These are phyloP conservation scores for Ectemnius cavifrons DNA, from an alignment of 2,888 invertebrate species.

Conservation along the genomic window DNA sequence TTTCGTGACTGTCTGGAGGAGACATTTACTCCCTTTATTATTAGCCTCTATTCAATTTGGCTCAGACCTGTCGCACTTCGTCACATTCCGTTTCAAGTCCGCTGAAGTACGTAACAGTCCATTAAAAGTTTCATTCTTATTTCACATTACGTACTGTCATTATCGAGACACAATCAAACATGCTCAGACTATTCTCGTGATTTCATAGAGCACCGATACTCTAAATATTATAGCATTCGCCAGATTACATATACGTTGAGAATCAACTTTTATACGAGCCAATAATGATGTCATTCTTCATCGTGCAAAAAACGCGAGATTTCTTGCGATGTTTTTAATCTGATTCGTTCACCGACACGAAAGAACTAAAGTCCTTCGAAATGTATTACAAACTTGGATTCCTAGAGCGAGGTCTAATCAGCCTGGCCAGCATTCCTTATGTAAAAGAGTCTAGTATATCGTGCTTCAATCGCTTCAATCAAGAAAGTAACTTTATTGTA, in stretches of 20 bases:
- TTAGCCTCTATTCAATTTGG: slow-evolving; percentile 64
- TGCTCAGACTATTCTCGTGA: neutral
- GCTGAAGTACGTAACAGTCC: slow-evolving; percentile 13
- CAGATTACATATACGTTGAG: no score
- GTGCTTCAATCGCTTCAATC: slow-evolving; percentile 54
- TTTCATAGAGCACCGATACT: neutral
- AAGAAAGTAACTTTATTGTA: slow-evolving; percentile 46
- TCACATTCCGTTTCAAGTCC: slow-evolving; percentile 27
- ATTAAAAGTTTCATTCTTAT: neutral
- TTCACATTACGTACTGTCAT: neutral
- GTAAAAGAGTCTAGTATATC: slow-evolving; percentile 36
- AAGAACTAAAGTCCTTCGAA: slow-evolving; percentile 4
- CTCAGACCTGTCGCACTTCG: slow-evolving; percentile 70
- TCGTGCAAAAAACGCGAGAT: neutral
- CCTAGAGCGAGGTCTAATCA: slow-evolving; percentile 38
- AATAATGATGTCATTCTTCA: neutral
- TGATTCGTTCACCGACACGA: neutral
- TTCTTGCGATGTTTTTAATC: neutral
- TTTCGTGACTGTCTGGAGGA: slow-evolving; percentile 78
- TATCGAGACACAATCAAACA: neutral
- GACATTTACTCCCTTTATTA: slow-evolving; percentile 69
- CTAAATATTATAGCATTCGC: no score
- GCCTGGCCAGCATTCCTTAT: slow-evolving; percentile 49
- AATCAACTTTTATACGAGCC: neutral
- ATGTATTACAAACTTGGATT: neutral